These are phyloP conservation scores for Cetoscarus ocellatus DNA, from an alignment of 2,797 vertebrate genomes.

Conservation along the genomic window DNA sequence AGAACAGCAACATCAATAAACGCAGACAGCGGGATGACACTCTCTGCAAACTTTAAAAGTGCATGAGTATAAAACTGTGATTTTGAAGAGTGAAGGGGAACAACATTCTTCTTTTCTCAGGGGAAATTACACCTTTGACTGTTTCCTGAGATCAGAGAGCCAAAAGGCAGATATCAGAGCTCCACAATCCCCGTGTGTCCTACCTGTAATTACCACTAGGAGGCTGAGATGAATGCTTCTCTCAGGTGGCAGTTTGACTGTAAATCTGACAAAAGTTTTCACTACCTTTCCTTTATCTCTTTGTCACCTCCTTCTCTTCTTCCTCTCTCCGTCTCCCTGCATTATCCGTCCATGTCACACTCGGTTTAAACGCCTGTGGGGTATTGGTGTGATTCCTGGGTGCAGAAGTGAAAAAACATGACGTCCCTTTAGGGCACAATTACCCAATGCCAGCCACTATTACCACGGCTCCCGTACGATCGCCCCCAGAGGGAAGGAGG, in stretches of 20 bases:
- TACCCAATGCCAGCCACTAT: slow-evolving; percentile 80
- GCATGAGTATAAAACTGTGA: not conserved
- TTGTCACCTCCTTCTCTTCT: slow-evolving; percentile 16
- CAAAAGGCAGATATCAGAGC: slow-evolving; percentile 10
- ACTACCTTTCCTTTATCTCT: slow-evolving; percentile 13
- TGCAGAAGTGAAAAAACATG: slow-evolving; percentile 68
- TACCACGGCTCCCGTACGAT: slow-evolving; percentile 61
- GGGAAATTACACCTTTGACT: slow-evolving; percentile 26
- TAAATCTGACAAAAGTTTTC: slow-evolving; percentile 29
- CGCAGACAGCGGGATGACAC: not conserved
- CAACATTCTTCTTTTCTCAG: not conserved
- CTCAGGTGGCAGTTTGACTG: slow-evolving; percentile 9
- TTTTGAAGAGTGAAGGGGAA: not conserved
- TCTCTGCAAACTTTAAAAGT: not conserved
- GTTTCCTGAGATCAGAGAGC: slow-evolving; percentile 16
- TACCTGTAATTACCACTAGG: slow-evolving; percentile 38
- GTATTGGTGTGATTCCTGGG: slow-evolving; percentile 70
- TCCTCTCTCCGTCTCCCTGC: slow-evolving; percentile 9
- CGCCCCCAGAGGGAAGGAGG: slow-evolving; percentile 46
- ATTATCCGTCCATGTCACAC: slow-evolving; percentile 17
- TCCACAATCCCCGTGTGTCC: slow-evolving; percentile 7
- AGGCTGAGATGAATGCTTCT: slow-evolving; percentile 9
- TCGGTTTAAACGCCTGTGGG: slow-evolving; percentile 64
- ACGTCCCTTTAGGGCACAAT: slow-evolving; percentile 80
- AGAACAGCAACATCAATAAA: not conserved